phyloP scores from a whole-genome alignment of 2,797 vertebrate species.

The Anguilla anguilla region DNA sequence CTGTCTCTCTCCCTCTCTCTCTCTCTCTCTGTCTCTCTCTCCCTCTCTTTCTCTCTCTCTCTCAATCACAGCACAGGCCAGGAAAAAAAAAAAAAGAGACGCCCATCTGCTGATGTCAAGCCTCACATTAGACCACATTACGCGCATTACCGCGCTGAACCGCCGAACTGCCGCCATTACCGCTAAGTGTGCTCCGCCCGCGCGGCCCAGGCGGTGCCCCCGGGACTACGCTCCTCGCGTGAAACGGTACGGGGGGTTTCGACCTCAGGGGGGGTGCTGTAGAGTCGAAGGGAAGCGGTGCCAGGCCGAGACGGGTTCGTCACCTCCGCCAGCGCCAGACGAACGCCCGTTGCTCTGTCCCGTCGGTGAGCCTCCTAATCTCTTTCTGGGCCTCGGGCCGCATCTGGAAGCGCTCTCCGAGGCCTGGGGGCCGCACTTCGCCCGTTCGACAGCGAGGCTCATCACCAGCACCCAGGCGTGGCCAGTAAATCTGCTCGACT shows the following conservation, averaged over 20 bases:
- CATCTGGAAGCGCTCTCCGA: slow-evolving; percentile 71
- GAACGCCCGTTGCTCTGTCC: slow-evolving; percentile 55
- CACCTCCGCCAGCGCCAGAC: slow-evolving; percentile 44
- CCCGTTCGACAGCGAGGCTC: slow-evolving; percentile 48
- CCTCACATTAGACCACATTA: background rate
- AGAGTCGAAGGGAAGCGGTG: background rate
- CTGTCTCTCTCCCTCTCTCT: background rate
- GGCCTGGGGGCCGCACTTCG: slow-evolving; percentile 60
- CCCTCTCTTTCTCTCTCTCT: too few species aligned
- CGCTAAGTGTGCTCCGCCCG: background rate
- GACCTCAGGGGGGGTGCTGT: background rate
- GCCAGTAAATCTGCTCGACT: slow-evolving; percentile 63
- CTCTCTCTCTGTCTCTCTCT: background rate
- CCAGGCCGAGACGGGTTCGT: slow-evolving; percentile 22
- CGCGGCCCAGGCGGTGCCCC: background rate
- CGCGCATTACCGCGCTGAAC: background rate
- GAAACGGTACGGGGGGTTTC: background rate
- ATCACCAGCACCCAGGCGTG: slow-evolving; percentile 27
- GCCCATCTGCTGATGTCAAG: background rate
- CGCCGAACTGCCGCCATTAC: background rate
- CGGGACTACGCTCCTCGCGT: background rate
- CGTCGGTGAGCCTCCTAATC: slow-evolving; percentile 46
- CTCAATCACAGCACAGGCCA: background rate
- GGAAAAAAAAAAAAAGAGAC: background rate
- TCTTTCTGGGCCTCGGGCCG: slow-evolving; percentile 20